Evolutionary conservation across 92 coral and sea anemone species (phyloP), one percentile per base, ranked within the genome.

Genomic region (Phenganax subtilis): DNA sequence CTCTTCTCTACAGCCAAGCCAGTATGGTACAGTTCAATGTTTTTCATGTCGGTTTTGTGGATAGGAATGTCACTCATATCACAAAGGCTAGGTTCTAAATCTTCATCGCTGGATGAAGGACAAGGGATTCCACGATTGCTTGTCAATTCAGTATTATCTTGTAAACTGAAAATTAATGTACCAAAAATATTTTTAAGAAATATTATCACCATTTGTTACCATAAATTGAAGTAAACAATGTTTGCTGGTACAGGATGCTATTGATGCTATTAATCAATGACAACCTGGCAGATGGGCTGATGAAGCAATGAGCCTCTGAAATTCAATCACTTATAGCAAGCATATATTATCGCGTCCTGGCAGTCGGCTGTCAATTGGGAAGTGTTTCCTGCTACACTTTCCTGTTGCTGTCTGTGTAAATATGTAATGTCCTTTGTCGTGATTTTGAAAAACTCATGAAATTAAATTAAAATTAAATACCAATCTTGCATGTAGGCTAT

Each of bases 11-110:
- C 70, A 64, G 70, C 70, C 37, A 64, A 28, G 47, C 70, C 70
- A 64, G 70, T 64, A 64, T 64, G 70, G 70, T 64, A 64, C 37
- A 64, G 70, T 44, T 64, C 70, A 20, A 20, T 64, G 70, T 64
- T 64, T 64, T 20, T 64, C 70, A 64, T 64, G 47, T 64, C 37
- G 47, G 37, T 64, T 64, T 20, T 64, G 37, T 64, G 70, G 37
- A 64, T 64, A 44, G 70, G 47, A 7, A 28, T 20, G 70, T 28
- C 70, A 64, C 70, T 64, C 10, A 64, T 64, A 28, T 64, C 70
- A 64, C 70, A 64, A 20, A 64, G 70, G 70, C 70, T 17, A 64
- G 70, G 37, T 64, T 64, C 70, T 64, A 37, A 64, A 64, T 64
- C 70, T 64, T 64, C 70, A 28, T 64, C 31, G 37, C 70, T 64